phyloP scores from a whole-genome alignment of 2,113 vertebrate genomes.

The Notothenia rossii region DNA sequence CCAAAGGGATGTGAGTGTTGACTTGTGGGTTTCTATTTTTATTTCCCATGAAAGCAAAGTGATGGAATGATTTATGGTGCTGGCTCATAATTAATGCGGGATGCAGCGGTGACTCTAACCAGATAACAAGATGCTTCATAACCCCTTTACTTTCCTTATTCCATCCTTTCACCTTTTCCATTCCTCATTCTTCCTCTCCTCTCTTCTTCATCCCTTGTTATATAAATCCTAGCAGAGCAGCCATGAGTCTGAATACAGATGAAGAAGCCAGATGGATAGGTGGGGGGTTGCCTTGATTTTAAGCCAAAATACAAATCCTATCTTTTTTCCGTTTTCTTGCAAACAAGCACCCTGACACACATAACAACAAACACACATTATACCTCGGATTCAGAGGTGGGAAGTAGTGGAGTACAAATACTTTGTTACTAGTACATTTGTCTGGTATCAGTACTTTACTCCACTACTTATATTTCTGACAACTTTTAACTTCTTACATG shows the following conservation, averaged over 20 bases:
- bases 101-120: not conserved
- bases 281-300: constrained; percentile 52
- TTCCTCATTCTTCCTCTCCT: not conserved
- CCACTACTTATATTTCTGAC: too few relatives aligned
- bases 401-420: too few relatives aligned
- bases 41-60: constrained; percentile 25
- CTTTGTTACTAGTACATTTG: too few relatives aligned
- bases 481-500: too few relatives aligned
- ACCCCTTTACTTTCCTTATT: not conserved
- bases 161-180: not conserved
- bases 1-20: not conserved
- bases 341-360: not conserved
- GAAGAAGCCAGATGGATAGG: constrained; percentile 53
- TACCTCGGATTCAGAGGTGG: too few relatives aligned
- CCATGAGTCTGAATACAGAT: constrained; percentile 39
- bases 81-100: constrained; percentile 21
- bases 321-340: not conserved
- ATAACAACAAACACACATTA: too few relatives aligned
- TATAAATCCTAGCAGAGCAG: not conserved
- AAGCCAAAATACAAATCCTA: constrained; percentile 40
- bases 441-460: too few relatives aligned
- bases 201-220: constrained; percentile 17
- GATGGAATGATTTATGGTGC: constrained; percentile 24
- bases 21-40: constrained; percentile 28
- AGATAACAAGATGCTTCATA: not conserved